These are phyloP conservation scores for Gila robusta DNA, from an alignment of 2,797 vertebrate species.

Conservation along the genomic window DNA sequence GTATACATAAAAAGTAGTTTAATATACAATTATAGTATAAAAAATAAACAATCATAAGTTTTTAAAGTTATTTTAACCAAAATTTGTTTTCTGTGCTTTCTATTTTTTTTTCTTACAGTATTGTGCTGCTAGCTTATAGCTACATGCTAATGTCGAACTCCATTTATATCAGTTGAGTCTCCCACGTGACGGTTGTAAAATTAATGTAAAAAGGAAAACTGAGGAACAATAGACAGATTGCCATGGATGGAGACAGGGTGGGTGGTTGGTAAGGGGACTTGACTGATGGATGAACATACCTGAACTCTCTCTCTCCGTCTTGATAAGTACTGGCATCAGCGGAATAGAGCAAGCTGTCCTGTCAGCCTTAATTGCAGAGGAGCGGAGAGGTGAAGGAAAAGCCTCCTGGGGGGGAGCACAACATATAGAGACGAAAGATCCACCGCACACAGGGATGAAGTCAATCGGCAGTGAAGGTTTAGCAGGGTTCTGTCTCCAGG, in stretches of 20 bases:
- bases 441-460: not conserved
- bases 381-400: conserved; percentile 28
- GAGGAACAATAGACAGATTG: not conserved
- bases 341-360: conserved; percentile 28
- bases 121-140: not conserved
- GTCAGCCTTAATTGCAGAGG: conserved; percentile 44
- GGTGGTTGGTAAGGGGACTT: conserved; percentile 18
- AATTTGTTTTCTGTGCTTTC: not conserved
- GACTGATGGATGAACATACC: conserved; percentile 38
- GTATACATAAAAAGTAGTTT: not conserved
- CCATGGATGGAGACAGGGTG: not conserved
- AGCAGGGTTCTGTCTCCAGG: not conserved
- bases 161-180: not conserved
- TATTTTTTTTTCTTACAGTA: not conserved
- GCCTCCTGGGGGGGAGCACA: conserved; percentile 22
- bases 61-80: not conserved
- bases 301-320: conserved; percentile 33
- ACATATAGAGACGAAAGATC: conserved; percentile 24
- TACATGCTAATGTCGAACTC: not conserved
- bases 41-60: not conserved
- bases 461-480: not conserved
- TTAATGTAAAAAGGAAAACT: not conserved
- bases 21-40: not conserved
- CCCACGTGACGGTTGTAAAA: not conserved
- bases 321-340: conserved; percentile 51